Percentiles rank a stretch among this genome's conserved stretches.
phyloP scores from a whole-genome alignment of 2,113 vertebrate species.

The Macquaria ambigua region DNA sequence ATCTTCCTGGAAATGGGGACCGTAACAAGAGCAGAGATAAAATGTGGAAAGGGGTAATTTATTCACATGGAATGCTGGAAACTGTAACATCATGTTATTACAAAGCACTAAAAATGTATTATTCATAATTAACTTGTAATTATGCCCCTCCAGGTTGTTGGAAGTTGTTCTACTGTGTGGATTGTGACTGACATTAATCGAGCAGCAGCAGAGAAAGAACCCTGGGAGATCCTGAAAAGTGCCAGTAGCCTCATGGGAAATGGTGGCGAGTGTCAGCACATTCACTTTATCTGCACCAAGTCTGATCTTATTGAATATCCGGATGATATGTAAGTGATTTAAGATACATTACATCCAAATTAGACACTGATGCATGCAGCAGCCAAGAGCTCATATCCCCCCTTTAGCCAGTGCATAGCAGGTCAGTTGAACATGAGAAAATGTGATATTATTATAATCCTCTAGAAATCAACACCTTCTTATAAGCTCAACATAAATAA shows the following conservation, averaged over 20 bases:
- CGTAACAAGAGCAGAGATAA: constrained; percentile 64
- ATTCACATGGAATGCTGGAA: neutral
- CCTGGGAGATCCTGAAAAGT: constrained; percentile 61
- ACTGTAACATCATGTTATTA: neutral
- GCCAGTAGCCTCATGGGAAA: constrained; percentile 48
- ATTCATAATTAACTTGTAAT: neutral
- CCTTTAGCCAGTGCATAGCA: no score
- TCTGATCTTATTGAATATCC: constrained; percentile 16
- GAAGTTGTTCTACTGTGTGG: constrained; percentile 69
- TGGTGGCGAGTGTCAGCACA: constrained; percentile 62
- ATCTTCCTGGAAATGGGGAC: constrained; percentile 75
- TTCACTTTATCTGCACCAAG: constrained; percentile 73
- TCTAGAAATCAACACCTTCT: no score
- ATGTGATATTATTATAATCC: no score
- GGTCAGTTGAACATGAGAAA: no score
- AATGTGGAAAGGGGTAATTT: constrained; percentile 67
- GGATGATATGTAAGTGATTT: constrained; percentile 13
- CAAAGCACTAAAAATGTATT: neutral
- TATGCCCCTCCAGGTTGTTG: constrained; percentile 45
- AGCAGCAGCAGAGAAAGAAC: constrained; percentile 52
- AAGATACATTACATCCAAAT: neutral
- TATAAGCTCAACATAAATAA: no score
- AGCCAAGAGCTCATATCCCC: no score
- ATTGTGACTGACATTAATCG: constrained; percentile 64
- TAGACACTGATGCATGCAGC: neutral